Percentiles rank a stretch among this genome's conserved stretches.
These are phyloP conservation scores for Phrynocephalus forsythii DNA, from an alignment of 2,797 vertebrate species.

Conservation along the genomic window DNA sequence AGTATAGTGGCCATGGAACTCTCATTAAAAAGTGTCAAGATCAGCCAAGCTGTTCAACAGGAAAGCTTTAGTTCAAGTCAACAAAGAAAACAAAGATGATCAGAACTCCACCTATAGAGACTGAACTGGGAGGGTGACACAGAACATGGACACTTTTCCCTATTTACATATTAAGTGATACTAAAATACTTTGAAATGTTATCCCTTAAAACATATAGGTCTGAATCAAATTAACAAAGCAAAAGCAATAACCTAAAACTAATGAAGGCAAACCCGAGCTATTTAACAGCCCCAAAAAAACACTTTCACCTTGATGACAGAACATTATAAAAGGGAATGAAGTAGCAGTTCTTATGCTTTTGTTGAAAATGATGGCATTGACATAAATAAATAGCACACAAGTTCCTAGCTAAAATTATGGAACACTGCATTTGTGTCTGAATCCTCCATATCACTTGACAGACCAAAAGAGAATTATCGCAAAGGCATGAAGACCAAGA, in stretches of 20 bases:
- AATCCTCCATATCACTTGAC: no score
- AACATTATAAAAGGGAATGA: not conserved
- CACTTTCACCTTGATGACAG: not conserved
- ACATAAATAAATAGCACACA: not conserved
- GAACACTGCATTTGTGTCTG: no score
- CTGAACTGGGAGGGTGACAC: not conserved
- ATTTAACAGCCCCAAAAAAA: not conserved
- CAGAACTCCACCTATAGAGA: not conserved
- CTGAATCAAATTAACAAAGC: not conserved
- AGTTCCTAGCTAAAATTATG: not conserved
- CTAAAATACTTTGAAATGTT: not conserved
- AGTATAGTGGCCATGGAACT: not conserved
- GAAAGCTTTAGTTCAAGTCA: not conserved
- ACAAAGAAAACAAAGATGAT: not conserved
- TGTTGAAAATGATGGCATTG: not conserved
- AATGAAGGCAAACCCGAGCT: not conserved
- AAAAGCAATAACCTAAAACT: not conserved
- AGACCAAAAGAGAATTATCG: no score
- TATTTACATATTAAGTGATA: not conserved
- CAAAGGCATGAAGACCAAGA: no score
- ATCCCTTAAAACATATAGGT: no score
- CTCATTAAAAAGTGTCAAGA: not conserved
- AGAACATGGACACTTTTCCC: not conserved
- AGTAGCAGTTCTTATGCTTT: not conserved
- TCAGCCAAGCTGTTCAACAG: slow-evolving; percentile 1